Percentiles rank a stretch among this genome's conserved stretches.
Conservation (phyloP, 2,888 invertebrate species). For the Cloeon dipterum region DNA sequence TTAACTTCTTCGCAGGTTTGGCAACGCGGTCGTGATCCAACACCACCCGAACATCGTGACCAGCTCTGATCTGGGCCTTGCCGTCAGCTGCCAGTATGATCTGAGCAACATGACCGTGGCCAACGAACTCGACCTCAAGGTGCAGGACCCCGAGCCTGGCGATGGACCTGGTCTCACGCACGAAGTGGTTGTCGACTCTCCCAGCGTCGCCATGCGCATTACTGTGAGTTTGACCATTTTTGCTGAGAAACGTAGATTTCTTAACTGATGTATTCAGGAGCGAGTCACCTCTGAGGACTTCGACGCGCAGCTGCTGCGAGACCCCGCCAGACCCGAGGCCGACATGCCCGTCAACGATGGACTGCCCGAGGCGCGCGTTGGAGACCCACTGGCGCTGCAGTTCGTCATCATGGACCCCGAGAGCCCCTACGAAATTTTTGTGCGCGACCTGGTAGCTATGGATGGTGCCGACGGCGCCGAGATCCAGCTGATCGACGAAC, state of each 20-base stretch:
- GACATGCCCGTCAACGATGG: neutral
- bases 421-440: slow-evolving; percentile 88
- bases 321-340: neutral
- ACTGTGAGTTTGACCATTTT: slow-evolving; percentile 23
- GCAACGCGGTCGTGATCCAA: slow-evolving; percentile 84
- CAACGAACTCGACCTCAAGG: slow-evolving; percentile 42
- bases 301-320: neutral
- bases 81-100: slow-evolving; percentile 85
- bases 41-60: slow-evolving; percentile 91
- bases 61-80: slow-evolving; percentile 76
- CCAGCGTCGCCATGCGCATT: slow-evolving; percentile 85
- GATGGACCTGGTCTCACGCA: slow-evolving; percentile 72
- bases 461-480: slow-evolving; percentile 83
- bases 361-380: slow-evolving; percentile 47
- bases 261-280: too few relatives aligned
- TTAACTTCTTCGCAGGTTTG: too few relatives aligned
- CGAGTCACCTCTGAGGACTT: neutral
- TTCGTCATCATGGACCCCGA: slow-evolving; percentile 73
- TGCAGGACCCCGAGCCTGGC: slow-evolving; percentile 35
- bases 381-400: slow-evolving; percentile 71
- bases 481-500: slow-evolving; percentile 74
- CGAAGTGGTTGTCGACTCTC: slow-evolving; percentile 78
- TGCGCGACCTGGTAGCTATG: slow-evolving; percentile 81
- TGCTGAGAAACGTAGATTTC: too few relatives aligned
- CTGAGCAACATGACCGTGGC: slow-evolving; percentile 83